Evolutionary conservation across 2,797 vertebrate genomes (phyloP), one percentile per base, ranked within the genome.

Genomic region (Premnoplex brunnescens): DNA sequence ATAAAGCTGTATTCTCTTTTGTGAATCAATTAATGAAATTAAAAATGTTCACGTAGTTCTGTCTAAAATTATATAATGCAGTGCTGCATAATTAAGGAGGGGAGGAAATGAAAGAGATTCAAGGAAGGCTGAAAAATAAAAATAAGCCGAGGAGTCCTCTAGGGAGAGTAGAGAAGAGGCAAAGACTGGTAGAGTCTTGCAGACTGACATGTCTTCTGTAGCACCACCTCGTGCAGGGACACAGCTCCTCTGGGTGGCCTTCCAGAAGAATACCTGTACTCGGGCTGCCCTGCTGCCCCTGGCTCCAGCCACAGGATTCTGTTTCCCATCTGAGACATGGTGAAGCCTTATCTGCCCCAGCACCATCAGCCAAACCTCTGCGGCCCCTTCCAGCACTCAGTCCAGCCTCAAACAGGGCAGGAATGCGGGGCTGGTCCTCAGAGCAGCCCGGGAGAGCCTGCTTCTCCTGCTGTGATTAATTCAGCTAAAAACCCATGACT

Each of bases 21-120:
- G 0, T 34, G 56, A 85, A 67, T 44, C 64, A 59, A 8, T 60
- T 59, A 28, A 30, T 81, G 6, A 39, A 27, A 46, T 91, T 93
- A 69, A 94, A 94, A 76, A 73, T 69, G 55, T 32, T 66, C 69
- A 43, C 5, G 0, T 83, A 56, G 37, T 51, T 58, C 68, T 72
- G 7, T 55, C 89, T 83, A 78, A 95, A 94, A 80, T 85, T 73
- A 69, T 63, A 48, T 78, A 52, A 88, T 37, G 22, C 7, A 59
- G 8, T n/a, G 39, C 51, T 69, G 41, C 62, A 56, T 93, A 91
- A 85, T 94, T 90, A 66, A 91, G 64, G 37, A 73, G 24, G 22
- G 32, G 67, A 91, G 89, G 95, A 96, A 94, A 93, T 90, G 73
- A 93, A 94, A 92, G 69, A 91, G 73, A 83, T 85, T 94, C 72